A percentile compares a stretch with the other conserved stretches of the same genome.
Evolutionary conservation across 2,113 vertebrate genomes (phyloP).

Genomic region (Octodon degus): DNA sequence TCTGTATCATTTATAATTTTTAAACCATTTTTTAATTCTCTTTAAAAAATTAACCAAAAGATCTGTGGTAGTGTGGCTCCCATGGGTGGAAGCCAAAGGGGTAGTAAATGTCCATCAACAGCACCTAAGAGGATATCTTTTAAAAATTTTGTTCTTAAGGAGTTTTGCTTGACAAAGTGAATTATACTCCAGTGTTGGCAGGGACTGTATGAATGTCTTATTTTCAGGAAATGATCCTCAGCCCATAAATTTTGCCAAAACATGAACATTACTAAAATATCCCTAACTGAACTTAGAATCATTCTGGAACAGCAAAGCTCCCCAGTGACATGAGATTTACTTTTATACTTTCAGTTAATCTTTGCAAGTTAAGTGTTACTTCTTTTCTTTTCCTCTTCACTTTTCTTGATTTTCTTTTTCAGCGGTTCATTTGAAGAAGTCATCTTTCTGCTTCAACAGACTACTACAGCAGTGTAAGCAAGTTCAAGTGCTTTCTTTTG

Average conservation of each 20-base stretch:
- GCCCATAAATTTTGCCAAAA: constrained; percentile 66
- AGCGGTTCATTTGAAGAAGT: neutral
- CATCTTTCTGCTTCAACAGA: neutral
- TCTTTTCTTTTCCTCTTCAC: neutral
- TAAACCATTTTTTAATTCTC: no score
- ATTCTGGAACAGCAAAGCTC: constrained; percentile 25
- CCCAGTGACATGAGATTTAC: constrained; percentile 55
- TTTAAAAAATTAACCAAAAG: no score
- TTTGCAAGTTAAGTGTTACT: constrained; percentile 43
- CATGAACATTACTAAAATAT: constrained; percentile 64
- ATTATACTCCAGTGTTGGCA: constrained; percentile 38
- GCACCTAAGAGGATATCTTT: neutral
- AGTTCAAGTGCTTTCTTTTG: neutral
- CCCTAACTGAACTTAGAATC: constrained; percentile 67
- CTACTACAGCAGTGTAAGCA: neutral
- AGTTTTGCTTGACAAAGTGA: constrained; percentile 35
- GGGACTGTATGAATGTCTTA: neutral
- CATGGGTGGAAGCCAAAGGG: neutral
- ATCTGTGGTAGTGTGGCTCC: neutral
- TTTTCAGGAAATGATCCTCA: constrained; percentile 71
- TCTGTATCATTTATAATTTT: no score
- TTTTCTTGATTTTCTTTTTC: constrained; percentile 39
- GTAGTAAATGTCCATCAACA: neutral
- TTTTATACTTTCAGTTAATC: neutral
- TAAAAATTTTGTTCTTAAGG: neutral